Evolutionary conservation across 1,140 invertebrate species (phyloP), one percentile per base, ranked within the genome.

Genomic region (Chelonus insularis): DNA sequence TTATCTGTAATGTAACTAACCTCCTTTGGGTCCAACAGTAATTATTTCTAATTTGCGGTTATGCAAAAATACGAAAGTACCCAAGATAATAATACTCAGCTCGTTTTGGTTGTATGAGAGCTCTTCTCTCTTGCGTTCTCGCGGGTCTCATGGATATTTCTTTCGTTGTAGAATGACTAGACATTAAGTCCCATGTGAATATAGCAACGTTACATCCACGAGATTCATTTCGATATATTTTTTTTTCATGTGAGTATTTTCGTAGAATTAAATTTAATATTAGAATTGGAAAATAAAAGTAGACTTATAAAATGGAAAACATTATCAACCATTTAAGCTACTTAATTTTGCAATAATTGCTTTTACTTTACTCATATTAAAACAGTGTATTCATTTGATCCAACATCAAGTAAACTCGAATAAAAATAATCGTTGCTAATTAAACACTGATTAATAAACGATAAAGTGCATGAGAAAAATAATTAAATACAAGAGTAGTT

Each of bases 11-110:
- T 43, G 14, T 16, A 43, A 43, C 41, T 43, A 43, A 43, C 23
- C 23, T 50, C n/a, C 69, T 71, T 69, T 34, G 68, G 66, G 72
- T 67, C 57, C 63, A 70, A 73, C 70, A 67, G 65, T 68, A 73
- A 73, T 74, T 73, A 74, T 72, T 73, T 73, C 67, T 72, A 73
- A 73, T 74, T 74, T 71, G 70, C 63, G 67, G 66, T 72, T 71
- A 72, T 73, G 69, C 66, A 72, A 73, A 73, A 73, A 74, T 74
- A 69, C 62, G 63, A 65, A 68, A 69, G 69, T 60, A 74, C 61
- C 36, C 50, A 56, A 60, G 68, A 71, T 73, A 70, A 72, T 74
- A 71, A 69, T 71, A 72, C 60, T 50, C 14, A 18, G 11, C 20
- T 60, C 6, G 32, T 57, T 47, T 16, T 14, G 50, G 20, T 18